Percentiles rank a stretch among this genome's conserved stretches.
Conservation (phyloP, 2,797 vertebrate species). For the Acrocephalus scirpaceus region DNA sequence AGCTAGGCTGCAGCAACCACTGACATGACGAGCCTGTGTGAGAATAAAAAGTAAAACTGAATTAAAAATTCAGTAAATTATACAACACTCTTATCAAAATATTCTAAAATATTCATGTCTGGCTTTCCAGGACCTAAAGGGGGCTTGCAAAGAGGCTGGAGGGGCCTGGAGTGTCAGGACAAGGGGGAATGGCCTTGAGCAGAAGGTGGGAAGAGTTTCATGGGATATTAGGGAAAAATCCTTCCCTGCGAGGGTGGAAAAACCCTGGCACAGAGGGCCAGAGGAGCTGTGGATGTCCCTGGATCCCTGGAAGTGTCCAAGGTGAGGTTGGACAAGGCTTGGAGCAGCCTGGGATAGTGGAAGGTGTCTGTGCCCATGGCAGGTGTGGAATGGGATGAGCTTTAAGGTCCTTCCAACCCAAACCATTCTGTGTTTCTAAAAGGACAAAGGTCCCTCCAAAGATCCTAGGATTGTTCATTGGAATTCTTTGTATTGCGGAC, state of each 20-base stretch:
- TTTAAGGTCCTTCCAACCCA: not conserved
- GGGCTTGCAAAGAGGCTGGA: not conserved
- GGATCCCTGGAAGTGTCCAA: not conserved
- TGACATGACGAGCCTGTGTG: not conserved
- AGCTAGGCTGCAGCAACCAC: constrained; percentile 1
- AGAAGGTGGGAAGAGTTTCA: not conserved
- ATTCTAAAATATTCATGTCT: constrained; percentile 20
- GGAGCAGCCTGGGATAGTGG: not conserved
- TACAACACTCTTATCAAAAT: constrained; percentile 2
- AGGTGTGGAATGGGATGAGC: not conserved
- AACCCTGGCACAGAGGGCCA: not conserved
- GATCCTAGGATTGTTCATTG: no score
- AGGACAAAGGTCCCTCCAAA: not conserved
- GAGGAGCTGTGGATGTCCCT: not conserved
- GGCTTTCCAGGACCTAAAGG: not conserved
- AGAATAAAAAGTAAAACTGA: not conserved
- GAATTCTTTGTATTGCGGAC: accelerated
- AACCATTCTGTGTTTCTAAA: not conserved
- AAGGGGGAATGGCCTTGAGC: not conserved
- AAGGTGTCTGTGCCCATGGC: not conserved
- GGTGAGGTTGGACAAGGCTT: not conserved
- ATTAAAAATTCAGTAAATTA: constrained; percentile 46
- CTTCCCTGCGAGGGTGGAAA: accelerated
- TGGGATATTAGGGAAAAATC: not conserved
- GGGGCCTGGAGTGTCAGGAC: not conserved